phyloP scores from a whole-genome alignment of 2,888 invertebrate species.

The Clusia tigrina region DNA sequence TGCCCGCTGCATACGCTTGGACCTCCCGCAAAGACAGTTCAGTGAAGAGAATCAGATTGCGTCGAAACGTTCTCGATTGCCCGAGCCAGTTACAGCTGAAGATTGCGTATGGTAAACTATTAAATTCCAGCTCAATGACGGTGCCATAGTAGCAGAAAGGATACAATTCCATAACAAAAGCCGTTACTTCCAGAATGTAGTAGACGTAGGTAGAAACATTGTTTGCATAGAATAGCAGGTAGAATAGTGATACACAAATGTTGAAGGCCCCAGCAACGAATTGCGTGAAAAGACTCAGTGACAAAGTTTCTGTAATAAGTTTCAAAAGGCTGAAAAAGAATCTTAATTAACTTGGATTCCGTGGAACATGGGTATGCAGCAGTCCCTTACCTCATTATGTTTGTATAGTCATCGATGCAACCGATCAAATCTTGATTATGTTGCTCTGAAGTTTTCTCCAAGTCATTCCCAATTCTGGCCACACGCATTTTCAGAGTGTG shows the following conservation, averaged over 20 bases:
- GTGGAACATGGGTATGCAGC: not conserved
- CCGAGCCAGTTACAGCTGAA: constrained; percentile 36
- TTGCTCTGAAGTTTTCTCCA: not conserved
- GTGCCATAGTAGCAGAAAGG: constrained; percentile 36
- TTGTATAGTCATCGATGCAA: constrained; percentile 37
- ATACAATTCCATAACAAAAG: constrained; percentile 30
- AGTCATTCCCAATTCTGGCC: constrained; percentile 29
- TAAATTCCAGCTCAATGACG: constrained; percentile 30
- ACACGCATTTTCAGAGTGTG: constrained; percentile 32
- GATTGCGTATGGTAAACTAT: constrained; percentile 30
- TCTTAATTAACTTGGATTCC: not conserved
- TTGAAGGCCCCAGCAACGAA: constrained; percentile 22
- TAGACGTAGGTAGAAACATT: constrained; percentile 27
- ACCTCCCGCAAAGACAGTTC: constrained; percentile 28
- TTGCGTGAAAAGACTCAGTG: not conserved
- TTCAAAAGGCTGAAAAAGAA: not conserved
- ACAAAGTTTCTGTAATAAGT: not conserved
- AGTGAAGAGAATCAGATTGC: constrained; percentile 30
- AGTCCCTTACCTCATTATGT: constrained; percentile 34
- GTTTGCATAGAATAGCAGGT: constrained; percentile 30
- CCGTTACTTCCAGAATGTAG: constrained; percentile 26
- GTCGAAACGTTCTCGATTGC: constrained; percentile 29
- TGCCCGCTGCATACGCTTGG: constrained; percentile 34
- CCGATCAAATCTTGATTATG: constrained; percentile 29
- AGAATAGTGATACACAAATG: constrained; percentile 30